Percentiles rank a stretch among this genome's conserved stretches.
These are phyloP conservation scores for Hippocampus abdominalis DNA, from an alignment of 2,113 vertebrate genomes.

Conservation along the genomic window DNA sequence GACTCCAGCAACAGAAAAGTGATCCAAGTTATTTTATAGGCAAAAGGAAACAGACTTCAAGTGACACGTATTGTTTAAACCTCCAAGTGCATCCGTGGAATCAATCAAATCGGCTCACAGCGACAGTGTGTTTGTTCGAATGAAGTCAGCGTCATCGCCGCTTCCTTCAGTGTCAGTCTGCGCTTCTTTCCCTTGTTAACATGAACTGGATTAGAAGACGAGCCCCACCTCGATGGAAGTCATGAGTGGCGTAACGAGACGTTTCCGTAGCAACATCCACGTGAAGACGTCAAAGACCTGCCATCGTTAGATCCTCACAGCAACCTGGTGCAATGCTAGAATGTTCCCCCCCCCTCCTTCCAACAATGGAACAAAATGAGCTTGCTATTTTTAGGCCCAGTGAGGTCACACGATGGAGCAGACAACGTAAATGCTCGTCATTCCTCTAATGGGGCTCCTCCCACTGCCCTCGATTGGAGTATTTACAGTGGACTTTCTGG, in stretches of 20 bases:
- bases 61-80: constrained; percentile 62
- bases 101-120: constrained; percentile 14
- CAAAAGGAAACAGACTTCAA: constrained; percentile 57
- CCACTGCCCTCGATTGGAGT: constrained; percentile 9
- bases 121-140: neutral
- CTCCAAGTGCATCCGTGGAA: constrained; percentile 41
- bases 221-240: constrained; percentile 29
- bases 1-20: constrained; percentile 62
- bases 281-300: constrained; percentile 59
- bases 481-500: neutral
- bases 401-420: constrained; percentile 50
- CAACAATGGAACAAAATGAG: constrained; percentile 49
- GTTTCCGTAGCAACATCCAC: constrained; percentile 35
- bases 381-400: constrained; percentile 55
- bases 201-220: constrained; percentile 19
- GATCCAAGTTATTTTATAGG: constrained; percentile 54
- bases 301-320: constrained; percentile 61
- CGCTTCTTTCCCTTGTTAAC: constrained; percentile 22
- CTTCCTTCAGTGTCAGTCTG: constrained; percentile 9
- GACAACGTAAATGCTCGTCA: constrained; percentile 34
- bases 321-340: constrained; percentile 44
- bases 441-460: constrained; percentile 12
- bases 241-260: constrained; percentile 57
- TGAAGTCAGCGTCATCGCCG: neutral
- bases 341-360: constrained; percentile 58